Percentiles rank a stretch among this genome's conserved stretches.
These are phyloP conservation scores for Sinohyriopsis cumingii DNA, from an alignment of 2,888 invertebrate species.

Conservation along the genomic window DNA sequence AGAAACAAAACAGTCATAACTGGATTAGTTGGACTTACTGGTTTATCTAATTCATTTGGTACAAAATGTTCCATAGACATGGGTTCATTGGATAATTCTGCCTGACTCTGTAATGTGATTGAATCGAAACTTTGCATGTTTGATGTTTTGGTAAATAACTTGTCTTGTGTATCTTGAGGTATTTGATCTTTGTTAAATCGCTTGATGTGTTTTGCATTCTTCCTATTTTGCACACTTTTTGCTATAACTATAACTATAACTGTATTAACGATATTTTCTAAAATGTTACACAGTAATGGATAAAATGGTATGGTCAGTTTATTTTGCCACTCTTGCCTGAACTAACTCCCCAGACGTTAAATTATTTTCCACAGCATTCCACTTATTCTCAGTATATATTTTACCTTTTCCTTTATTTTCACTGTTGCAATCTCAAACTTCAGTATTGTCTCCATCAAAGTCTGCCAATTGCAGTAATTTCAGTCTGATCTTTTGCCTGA, in stretches of 20 bases:
- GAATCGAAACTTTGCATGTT: no score
- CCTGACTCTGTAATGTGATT: no score
- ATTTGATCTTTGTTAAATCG: not conserved
- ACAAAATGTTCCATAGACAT: no score
- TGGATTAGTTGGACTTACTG: no score
- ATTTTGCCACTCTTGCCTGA: slow-evolving; percentile 6
- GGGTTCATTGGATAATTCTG: no score
- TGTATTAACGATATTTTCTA: slow-evolving; percentile 10
- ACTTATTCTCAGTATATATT: slow-evolving; percentile 7
- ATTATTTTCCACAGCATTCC: slow-evolving; percentile 4
- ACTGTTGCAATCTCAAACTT: slow-evolving; percentile 7
- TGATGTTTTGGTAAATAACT: no score
- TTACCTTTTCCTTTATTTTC: slow-evolving; percentile 1
- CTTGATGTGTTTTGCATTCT: slow-evolving; percentile 16
- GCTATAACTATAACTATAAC: no score
- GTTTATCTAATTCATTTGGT: no score
- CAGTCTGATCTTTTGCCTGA: slow-evolving; percentile 26
- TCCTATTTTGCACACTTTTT: slow-evolving; percentile 8
- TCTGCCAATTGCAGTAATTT: slow-evolving; percentile 20
- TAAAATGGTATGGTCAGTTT: slow-evolving; percentile 11
- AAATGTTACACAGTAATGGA: slow-evolving; percentile 7
- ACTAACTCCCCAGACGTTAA: slow-evolving; percentile 3
- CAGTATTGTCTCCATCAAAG: not conserved
- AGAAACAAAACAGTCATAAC: no score
- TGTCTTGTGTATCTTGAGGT: not conserved